Conservation (phyloP, 1,140 invertebrate genomes). For the Apocrypta bakeri region DNA sequence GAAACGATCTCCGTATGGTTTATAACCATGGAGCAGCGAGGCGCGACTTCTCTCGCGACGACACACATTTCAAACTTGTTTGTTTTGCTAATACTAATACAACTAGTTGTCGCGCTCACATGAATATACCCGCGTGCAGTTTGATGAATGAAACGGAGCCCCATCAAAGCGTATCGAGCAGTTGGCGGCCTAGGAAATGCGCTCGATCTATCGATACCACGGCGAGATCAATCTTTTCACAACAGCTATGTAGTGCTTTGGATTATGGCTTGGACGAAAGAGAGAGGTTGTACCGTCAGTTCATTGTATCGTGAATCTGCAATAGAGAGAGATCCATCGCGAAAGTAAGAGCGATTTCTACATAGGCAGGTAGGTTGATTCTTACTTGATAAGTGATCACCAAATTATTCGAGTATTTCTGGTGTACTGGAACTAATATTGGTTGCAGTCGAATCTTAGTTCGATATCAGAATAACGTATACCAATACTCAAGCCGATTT, state of each 20-base stretch:
- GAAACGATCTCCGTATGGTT: background rate
- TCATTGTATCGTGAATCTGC: no score
- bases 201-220: background rate
- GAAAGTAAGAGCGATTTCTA: no score
- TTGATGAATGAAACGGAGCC: slow-evolving; percentile 31
- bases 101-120: background rate
- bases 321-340: no score
- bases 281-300: background rate
- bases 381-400: no score
- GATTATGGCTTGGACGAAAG: background rate
- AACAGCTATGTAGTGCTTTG: background rate
- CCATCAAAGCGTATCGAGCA: slow-evolving; percentile 18
- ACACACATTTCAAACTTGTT: background rate
- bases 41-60: background rate
- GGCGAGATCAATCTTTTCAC: background rate
- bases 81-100: background rate
- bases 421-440: no score
- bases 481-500: no score
- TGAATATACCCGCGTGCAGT: background rate
- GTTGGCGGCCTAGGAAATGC: background rate
- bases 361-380: no score
- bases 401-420: no score
- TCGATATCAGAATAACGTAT: no score
- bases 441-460: no score
- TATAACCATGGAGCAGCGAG: background rate